phyloP scores from a whole-genome alignment of 2,888 invertebrate genomes.

The Macaria liturata region DNA sequence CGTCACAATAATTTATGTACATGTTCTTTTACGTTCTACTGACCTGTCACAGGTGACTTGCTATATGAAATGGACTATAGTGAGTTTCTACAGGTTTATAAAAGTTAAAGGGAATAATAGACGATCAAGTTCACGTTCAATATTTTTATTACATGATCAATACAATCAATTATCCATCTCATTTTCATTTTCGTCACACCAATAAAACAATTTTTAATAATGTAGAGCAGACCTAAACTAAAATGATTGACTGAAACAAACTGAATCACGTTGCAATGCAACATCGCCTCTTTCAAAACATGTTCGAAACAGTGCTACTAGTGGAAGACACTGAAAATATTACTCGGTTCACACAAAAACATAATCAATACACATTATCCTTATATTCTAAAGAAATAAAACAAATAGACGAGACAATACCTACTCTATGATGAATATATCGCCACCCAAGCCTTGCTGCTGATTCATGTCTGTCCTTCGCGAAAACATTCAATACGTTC shows the following conservation, averaged over 20 bases:
- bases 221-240: constrained; percentile 53
- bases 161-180: constrained; percentile 72
- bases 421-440: constrained; percentile 35
- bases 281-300: constrained; percentile 32
- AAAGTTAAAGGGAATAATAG: constrained; percentile 33
- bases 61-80: too few relatives aligned
- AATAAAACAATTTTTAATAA: constrained; percentile 58
- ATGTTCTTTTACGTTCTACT: too few relatives aligned
- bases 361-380: constrained; percentile 41
- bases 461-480: constrained; percentile 47
- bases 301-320: constrained; percentile 57
- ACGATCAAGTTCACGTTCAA: constrained; percentile 55
- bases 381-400: constrained; percentile 39
- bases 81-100: too few relatives aligned
- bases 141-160: constrained; percentile 78
- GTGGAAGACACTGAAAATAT: constrained; percentile 72
- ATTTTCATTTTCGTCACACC: constrained; percentile 60
- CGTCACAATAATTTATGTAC: too few relatives aligned
- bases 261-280: constrained; percentile 65
- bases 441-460: constrained; percentile 48
- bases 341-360: constrained; percentile 46
- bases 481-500: constrained; percentile 72
- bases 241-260: constrained; percentile 67
- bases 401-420: constrained; percentile 32
- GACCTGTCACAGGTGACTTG: too few relatives aligned